These are phyloP conservation scores for Dasyprocta punctata DNA, from an alignment of 2,113 vertebrate genomes.

Conservation along the genomic window DNA sequence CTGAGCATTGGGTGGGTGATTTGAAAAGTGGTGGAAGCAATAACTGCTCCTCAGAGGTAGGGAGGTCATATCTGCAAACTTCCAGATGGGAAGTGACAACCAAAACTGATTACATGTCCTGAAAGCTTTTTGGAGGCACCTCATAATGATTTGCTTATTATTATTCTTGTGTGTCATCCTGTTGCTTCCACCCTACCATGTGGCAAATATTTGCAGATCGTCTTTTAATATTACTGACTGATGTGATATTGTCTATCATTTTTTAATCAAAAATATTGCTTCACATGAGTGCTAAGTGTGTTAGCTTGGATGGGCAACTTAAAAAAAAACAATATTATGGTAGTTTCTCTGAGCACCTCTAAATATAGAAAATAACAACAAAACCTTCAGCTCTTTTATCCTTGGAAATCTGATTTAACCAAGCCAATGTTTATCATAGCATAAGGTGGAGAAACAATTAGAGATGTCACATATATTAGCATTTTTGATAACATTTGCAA, in stretches of 20 bases:
- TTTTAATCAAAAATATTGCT: constrained; percentile 31
- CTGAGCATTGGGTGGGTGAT: not conserved
- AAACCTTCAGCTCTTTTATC: constrained; percentile 28
- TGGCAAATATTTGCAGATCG: not conserved
- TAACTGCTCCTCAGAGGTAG: not conserved
- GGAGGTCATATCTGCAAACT: not conserved
- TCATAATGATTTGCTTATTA: not conserved
- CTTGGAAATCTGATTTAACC: constrained; percentile 65
- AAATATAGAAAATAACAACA: constrained; percentile 66
- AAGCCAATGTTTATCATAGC: constrained; percentile 44
- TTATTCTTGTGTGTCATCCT: not conserved
- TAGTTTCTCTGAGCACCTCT: constrained; percentile 44
- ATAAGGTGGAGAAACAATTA: constrained; percentile 51
- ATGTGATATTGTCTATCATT: not conserved
- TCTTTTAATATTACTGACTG: not conserved
- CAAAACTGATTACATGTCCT: not conserved
- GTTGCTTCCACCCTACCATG: not conserved
- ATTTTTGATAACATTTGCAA: constrained; percentile 76
- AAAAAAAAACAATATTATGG: constrained; percentile 43
- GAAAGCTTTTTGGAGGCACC: not conserved
- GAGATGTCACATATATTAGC: constrained; percentile 62
- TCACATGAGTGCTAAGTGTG: not conserved
- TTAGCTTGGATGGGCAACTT: constrained; percentile 38
- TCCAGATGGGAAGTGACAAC: constrained; percentile 27
- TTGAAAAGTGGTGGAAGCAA: not conserved